Evolutionary conservation across 2,113 vertebrate species (phyloP).

Genomic region (Brachionichthys hirsutus): DNA sequence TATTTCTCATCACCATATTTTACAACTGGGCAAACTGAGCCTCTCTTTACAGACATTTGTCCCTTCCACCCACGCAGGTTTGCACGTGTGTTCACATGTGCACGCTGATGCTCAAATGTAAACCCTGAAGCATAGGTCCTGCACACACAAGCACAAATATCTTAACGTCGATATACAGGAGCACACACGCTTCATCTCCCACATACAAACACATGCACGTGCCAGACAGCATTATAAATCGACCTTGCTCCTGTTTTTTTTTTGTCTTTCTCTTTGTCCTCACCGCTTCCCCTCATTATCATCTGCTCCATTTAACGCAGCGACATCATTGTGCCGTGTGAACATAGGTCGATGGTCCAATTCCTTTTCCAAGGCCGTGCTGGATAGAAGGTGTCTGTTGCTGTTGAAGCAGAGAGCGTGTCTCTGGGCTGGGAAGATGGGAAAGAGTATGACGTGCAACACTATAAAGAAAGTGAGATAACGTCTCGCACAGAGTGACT

Average conservation of each 20-base stretch:
- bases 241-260: slow-evolving; percentile 8
- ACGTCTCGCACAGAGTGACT: slow-evolving; percentile 14
- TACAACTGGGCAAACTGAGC: slow-evolving; percentile 50
- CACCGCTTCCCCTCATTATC: slow-evolving; percentile 28
- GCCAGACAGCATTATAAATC: slow-evolving; percentile 19
- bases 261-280: slow-evolving; percentile 28
- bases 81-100: slow-evolving; percentile 37
- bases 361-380: slow-evolving; percentile 18
- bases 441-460: neutral
- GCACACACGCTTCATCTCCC: neutral
- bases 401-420: neutral
- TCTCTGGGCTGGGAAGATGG: slow-evolving; percentile 8
- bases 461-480: slow-evolving; percentile 37
- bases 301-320: slow-evolving; percentile 31
- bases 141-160: neutral
- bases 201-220: neutral
- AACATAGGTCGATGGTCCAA: slow-evolving; percentile 50
- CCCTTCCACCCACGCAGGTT: slow-evolving; percentile 51
- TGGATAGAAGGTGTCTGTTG: slow-evolving; percentile 30
- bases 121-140: neutral
- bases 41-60: slow-evolving; percentile 44
- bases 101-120: slow-evolving; percentile 17
- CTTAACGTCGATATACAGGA: neutral
- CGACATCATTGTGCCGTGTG: slow-evolving; percentile 29
- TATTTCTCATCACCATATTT: slow-evolving; percentile 67